phyloP scores from a whole-genome alignment of 2,797 vertebrate genomes.

The Stomatorhinus walkeri region DNA sequence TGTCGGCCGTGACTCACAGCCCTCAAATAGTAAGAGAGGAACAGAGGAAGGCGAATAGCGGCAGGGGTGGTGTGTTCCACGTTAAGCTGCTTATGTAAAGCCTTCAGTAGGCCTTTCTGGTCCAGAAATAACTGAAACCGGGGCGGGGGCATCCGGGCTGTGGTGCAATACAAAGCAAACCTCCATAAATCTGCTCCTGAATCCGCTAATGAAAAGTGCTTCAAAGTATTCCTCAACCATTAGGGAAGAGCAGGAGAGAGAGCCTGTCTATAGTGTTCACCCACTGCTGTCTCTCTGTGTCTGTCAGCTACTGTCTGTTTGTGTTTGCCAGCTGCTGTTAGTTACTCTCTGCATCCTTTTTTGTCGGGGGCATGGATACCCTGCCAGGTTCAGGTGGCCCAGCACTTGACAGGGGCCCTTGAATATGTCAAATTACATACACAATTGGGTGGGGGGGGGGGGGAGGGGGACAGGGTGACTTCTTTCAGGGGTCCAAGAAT shows the following conservation, averaged over 20 bases:
- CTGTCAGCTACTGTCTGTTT: not conserved
- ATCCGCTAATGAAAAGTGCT: not conserved
- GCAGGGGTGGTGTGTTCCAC: not conserved
- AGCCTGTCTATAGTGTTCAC: not conserved
- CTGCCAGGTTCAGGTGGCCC: not conserved
- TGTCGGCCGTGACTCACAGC: not conserved
- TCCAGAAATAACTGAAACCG: not conserved
- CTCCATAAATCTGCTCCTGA: not conserved
- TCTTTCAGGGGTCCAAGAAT: not conserved
- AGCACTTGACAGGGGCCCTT: not conserved
- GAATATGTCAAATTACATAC: not conserved
- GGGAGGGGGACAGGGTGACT: not conserved
- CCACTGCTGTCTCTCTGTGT: not conserved
- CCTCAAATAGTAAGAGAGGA: not conserved
- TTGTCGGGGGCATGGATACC: not conserved
- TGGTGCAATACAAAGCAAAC: not conserved
- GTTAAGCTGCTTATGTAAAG: slow-evolving; percentile 9
- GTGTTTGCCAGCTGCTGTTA: not conserved
- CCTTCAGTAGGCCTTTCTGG: not conserved
- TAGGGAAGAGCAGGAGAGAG: not conserved
- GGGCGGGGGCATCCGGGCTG: not conserved
- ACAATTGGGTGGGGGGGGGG: not conserved
- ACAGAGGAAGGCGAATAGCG: not conserved
- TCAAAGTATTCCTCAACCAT: not conserved
- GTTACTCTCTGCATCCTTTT: not conserved